phyloP scores from a whole-genome alignment of 2,797 vertebrate genomes.

The Paratrypauchen microcephalus region DNA sequence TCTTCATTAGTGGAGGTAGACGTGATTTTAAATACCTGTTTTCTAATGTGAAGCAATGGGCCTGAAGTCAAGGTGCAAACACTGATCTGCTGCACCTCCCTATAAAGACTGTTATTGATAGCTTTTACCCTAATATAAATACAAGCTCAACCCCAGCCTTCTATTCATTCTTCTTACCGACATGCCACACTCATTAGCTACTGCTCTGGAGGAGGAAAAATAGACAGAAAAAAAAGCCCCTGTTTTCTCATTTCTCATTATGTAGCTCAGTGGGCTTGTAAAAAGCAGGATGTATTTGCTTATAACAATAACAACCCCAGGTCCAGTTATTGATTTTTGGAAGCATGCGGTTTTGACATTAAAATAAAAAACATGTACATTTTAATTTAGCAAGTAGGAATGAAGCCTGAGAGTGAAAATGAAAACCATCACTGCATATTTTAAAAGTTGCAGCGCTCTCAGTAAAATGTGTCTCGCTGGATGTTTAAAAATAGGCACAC shows the following conservation, averaged over 20 bases:
- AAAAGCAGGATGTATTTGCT: constrained; percentile 55
- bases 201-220: constrained; percentile 27
- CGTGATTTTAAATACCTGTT: constrained; percentile 60
- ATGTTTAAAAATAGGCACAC: constrained; percentile 51
- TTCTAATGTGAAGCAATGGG: constrained; percentile 53
- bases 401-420: constrained; percentile 41
- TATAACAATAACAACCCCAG: constrained; percentile 63
- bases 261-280: constrained; percentile 52
- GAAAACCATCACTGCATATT: constrained; percentile 68
- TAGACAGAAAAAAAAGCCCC: constrained; percentile 46
- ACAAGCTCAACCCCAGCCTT: constrained; percentile 29
- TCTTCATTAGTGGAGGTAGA: constrained; percentile 75
- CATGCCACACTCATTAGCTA: constrained; percentile 65
- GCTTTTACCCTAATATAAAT: constrained; percentile 59
- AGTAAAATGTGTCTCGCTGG: constrained; percentile 37
- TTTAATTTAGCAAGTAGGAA: constrained; percentile 48
- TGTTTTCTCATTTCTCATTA: constrained; percentile 55
- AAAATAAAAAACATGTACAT: constrained; percentile 57
- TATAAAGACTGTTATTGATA: constrained; percentile 68
- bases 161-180: constrained; percentile 39
- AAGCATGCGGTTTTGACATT: constrained; percentile 25
- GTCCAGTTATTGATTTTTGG: constrained; percentile 66
- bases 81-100: constrained; percentile 61
- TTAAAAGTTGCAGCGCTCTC: constrained; percentile 52
- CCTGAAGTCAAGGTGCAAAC: constrained; percentile 48